Evolutionary conservation across 2,113 vertebrate species (phyloP), one percentile per base, ranked within the genome.

Genomic region (Spilogale gracilis): DNA sequence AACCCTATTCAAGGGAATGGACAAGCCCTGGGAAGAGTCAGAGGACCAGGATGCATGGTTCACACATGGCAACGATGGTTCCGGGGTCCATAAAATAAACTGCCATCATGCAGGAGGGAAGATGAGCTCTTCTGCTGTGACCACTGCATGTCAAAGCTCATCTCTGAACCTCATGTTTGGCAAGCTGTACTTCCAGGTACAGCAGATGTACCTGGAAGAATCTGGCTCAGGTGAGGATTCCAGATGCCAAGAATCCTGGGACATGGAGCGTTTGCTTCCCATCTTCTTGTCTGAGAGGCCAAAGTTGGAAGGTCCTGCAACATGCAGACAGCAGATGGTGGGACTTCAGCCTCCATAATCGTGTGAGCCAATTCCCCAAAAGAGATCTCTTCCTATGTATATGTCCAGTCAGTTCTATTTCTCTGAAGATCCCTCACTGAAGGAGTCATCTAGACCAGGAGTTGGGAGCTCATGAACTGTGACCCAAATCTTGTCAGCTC

Each of bases 201-300:
- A 17, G 9, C 16, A n/a, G 63, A 17, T 4, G 8, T 17, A 54
- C 50, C 65, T 43, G 65, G 32, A 54, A 38, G 50, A 25, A 54
- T 17, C 50, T 25, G n/a, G 14, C n/a, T 30, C 85, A 27, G 67
- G 50, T 16, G 23, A 12, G 1, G 6, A 30, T 45, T n/a, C 52
- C 67, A 5, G 85, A 21, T 11, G n/a, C 13, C 12, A 58, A 48
- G 78, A 5, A 25, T 32, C 20, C 45, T 63, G 30, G 45, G 30
- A 63, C 43, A 18, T 0, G 0, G 1, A 52, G 13, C 56, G 18
- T 2, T 18, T 0, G 4, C 21, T 3, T 18, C 25, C 27, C 1
- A 3, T 90, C 11, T 58, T 18, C 20, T 58, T 14, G 0, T 63
- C 5, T 14, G 9, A 30, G 1, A 2, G 5, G 54, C 8, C 20